Base-by-base conservation (phyloP, 2,888 invertebrate species). In the Tortrix viridana region DNA sequence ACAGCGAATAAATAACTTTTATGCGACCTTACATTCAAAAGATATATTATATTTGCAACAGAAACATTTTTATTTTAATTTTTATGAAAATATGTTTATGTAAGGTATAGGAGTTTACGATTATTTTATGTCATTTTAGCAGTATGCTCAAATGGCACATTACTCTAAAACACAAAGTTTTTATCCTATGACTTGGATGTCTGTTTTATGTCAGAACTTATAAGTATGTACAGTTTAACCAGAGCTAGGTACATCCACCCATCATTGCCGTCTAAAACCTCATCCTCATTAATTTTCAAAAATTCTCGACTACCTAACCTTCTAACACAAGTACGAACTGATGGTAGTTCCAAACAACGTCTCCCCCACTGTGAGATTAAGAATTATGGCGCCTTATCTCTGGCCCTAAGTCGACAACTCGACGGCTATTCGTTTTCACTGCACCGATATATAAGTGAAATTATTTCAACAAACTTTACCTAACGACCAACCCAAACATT, bases 341-440 rank as follows among this genome's bases (percentile, higher is more conserved):
- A 43, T 22, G 44, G 44, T 60, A 53, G 53, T 57, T 48, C 44
- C n/a, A 18, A 49, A 76, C 73, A 73, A 72, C 64, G 70, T 73
- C 74, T 75, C 77, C 74, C 78, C 75, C 72, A 70, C 71, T 67
- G 72, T 68, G 68, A 84, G 86, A 88, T 89, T 86, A 86, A 88
- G 89, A 88, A 85, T 89, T 87, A 89, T 85, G 80, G 77, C 82
- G 77, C 79, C 88, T 89, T 89, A 90, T 89, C 89, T 85, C 70
- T 70, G 64, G 77, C 77, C 44, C 76, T 79, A 74, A 86, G 81
- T 83, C 84, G 86, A 85, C 86, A 84, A 88, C 82, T 85, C 83
- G 80, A 76, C 88, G 85, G 76, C 83, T 80, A 82, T 84, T 85
- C 85, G 81, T 62, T 61, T 62, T 57, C 57, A 58, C 84, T 80